A percentile compares a stretch with the other conserved stretches of the same genome.
phyloP scores from a whole-genome alignment of 2,888 invertebrate genomes.

The Leptopterna dolabrata region DNA sequence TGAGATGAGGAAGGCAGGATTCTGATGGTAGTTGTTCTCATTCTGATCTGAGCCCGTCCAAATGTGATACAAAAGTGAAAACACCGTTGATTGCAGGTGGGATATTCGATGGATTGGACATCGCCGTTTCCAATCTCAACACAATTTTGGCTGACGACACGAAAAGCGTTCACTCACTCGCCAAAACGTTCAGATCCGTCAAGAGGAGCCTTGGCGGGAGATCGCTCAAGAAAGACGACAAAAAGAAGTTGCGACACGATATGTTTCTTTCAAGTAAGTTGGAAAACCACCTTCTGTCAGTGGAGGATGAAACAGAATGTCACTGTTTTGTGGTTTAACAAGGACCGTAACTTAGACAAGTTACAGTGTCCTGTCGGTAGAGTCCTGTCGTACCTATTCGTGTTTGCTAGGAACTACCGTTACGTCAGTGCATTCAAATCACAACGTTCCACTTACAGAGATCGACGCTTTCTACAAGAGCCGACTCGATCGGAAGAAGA shows the following conservation, averaged over 20 bases:
- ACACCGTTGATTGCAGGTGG: not conserved
- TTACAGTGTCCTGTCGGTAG: not conserved
- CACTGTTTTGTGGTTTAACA: not conserved
- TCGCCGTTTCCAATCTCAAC: constrained; percentile 38
- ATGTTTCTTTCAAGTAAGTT: constrained; percentile 46
- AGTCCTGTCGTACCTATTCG: not conserved
- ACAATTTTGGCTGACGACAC: constrained; percentile 33
- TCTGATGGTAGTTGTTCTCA: too few relatives aligned
- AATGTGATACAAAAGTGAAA: too few relatives aligned
- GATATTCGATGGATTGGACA: constrained; percentile 40
- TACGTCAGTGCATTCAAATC: too few relatives aligned
- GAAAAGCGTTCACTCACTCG: constrained; percentile 45
- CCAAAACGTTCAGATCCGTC: constrained; percentile 43
- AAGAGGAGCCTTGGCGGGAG: constrained; percentile 35
- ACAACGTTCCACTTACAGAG: not conserved
- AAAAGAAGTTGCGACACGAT: constrained; percentile 33
- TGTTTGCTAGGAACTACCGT: too few relatives aligned
- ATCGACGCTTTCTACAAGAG: constrained; percentile 47
- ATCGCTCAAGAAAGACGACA: constrained; percentile 43
- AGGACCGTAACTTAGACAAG: not conserved
- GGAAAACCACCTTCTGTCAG: not conserved
- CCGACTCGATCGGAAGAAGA: not conserved
- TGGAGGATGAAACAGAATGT: not conserved
- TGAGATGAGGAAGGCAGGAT: too few relatives aligned
- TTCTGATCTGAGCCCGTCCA: too few relatives aligned